A percentile compares a stretch with the other conserved stretches of the same genome.
Conservation (phyloP, 1,140 invertebrate genomes). For the Atopsyche davidsoni region DNA sequence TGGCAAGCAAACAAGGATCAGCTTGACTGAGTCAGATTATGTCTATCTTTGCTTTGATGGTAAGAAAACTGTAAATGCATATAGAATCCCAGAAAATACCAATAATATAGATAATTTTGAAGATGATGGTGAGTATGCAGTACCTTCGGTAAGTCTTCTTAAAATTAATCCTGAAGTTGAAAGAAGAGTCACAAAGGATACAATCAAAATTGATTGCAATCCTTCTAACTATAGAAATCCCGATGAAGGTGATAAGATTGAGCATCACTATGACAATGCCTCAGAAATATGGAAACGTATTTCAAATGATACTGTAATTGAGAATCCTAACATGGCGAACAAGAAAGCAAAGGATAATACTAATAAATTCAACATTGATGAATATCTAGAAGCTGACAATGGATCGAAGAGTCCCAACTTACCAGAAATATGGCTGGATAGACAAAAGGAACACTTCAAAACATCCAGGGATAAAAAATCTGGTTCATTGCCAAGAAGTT, state of each 20-base stretch:
- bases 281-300: conserved; percentile 29
- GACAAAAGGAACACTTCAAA: conserved; percentile 47
- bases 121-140: conserved; percentile 42
- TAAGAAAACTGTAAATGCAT: conserved; percentile 32
- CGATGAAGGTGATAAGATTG: conserved; percentile 2
- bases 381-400: conserved; percentile 27
- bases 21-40: conserved; percentile 42
- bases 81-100: conserved; percentile 20
- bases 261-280: conserved; percentile 20
- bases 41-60: conserved; percentile 46
- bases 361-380: conserved; percentile 12
- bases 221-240: neutral
- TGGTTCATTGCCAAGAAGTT: conserved; percentile 71
- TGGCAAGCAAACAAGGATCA: conserved; percentile 20
- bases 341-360: conserved; percentile 4
- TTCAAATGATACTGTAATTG: conserved; percentile 27
- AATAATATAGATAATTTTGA: conserved; percentile 24
- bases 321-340: conserved; percentile 15
- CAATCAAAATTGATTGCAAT: conserved; percentile 4
- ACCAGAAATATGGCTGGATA: conserved; percentile 48
- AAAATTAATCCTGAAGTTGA: conserved; percentile 32
- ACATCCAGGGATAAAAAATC: conserved; percentile 56
- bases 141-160: conserved; percentile 40
- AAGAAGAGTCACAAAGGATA: conserved; percentile 12
- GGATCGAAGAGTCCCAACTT: conserved; percentile 44